A percentile compares a stretch with the other conserved stretches of the same genome.
These are phyloP conservation scores for Pangasius krempfi DNA, from an alignment of 2,797 vertebrate species.

Conservation along the genomic window DNA sequence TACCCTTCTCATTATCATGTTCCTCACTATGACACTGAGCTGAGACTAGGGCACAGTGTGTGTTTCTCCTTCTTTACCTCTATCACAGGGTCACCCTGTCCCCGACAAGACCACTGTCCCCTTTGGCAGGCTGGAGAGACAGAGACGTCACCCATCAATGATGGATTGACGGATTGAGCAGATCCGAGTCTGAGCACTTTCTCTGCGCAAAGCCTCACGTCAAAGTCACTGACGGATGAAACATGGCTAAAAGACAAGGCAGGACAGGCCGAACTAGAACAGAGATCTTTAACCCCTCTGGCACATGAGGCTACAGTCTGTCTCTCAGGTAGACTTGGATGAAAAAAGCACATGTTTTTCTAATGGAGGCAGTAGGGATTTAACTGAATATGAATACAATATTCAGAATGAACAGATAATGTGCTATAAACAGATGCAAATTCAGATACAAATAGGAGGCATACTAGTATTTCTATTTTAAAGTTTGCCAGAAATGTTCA, in stretches of 20 bases:
- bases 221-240: conserved; percentile 69
- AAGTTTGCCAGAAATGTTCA: background rate
- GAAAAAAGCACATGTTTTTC: conserved; percentile 27
- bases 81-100: conserved; percentile 32
- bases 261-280: conserved; percentile 47
- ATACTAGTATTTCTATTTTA: background rate
- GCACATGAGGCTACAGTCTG: conserved; percentile 49
- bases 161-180: conserved; percentile 66
- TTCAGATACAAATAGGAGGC: background rate
- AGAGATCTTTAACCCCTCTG: conserved; percentile 67
- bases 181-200: conserved; percentile 67
- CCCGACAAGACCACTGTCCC: conserved; percentile 38
- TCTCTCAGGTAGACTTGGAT: conserved; percentile 50
- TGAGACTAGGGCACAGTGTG: conserved; percentile 25
- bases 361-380: background rate
- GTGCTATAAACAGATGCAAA: background rate
- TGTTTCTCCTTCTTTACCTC: conserved; percentile 26
- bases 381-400: background rate
- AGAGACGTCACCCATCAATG: conserved; percentile 43
- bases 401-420: background rate
- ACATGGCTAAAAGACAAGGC: conserved; percentile 63
- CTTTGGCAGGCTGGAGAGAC: conserved; percentile 35
- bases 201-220: conserved; percentile 64
- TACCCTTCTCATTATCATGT: conserved; percentile 18
- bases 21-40: conserved; percentile 22